Percentiles rank a stretch among this genome's conserved stretches.
phyloP scores from a whole-genome alignment of 2,113 vertebrate species.

The Atractosteus spatula region DNA sequence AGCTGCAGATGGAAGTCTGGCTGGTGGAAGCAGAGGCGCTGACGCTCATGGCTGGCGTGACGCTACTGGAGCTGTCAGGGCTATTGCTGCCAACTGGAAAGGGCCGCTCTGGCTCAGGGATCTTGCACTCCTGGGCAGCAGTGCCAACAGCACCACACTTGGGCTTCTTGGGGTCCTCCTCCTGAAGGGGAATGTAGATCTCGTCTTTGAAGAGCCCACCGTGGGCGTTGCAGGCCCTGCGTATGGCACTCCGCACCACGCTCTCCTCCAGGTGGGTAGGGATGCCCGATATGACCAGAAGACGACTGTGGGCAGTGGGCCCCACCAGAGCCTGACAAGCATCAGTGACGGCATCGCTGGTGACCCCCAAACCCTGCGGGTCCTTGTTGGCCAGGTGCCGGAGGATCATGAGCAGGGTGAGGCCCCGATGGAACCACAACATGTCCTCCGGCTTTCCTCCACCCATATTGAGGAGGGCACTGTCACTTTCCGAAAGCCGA shows the following conservation, averaged over 20 bases:
- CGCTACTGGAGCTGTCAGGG: slow-evolving; percentile 87
- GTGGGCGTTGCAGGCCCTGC: slow-evolving; percentile 89
- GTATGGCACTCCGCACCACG: slow-evolving; percentile 83
- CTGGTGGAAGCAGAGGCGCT: slow-evolving; percentile 88
- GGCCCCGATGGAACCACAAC: slow-evolving; percentile 95
- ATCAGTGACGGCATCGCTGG: slow-evolving; percentile 86
- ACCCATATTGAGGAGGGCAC: slow-evolving; percentile 79
- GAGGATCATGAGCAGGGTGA: slow-evolving; percentile 93
- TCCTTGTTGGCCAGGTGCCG: slow-evolving; percentile 89
- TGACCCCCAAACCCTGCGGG: slow-evolving; percentile 87
- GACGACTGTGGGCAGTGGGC: slow-evolving; percentile 84
- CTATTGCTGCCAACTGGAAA: slow-evolving; percentile 67
- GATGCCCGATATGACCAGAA: slow-evolving; percentile 93
- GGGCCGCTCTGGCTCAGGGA: slow-evolving; percentile 64
- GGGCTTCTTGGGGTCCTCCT: slow-evolving; percentile 79
- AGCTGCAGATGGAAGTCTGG: slow-evolving; percentile 91
- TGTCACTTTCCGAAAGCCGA: slow-evolving; percentile 69
- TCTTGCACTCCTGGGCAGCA: slow-evolving; percentile 64
- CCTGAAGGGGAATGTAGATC: slow-evolving; percentile 91
- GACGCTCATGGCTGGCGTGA: slow-evolving; percentile 84
- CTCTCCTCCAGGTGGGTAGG: slow-evolving; percentile 91
- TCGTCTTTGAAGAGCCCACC: slow-evolving; percentile 94
- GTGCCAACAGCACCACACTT: slow-evolving; percentile 72
- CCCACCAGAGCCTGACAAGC: slow-evolving; percentile 92
- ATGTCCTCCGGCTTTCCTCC: slow-evolving; percentile 95